Conservation (phyloP, 2,797 vertebrate species). For the Gymnoscopelus microlampas region DNA sequence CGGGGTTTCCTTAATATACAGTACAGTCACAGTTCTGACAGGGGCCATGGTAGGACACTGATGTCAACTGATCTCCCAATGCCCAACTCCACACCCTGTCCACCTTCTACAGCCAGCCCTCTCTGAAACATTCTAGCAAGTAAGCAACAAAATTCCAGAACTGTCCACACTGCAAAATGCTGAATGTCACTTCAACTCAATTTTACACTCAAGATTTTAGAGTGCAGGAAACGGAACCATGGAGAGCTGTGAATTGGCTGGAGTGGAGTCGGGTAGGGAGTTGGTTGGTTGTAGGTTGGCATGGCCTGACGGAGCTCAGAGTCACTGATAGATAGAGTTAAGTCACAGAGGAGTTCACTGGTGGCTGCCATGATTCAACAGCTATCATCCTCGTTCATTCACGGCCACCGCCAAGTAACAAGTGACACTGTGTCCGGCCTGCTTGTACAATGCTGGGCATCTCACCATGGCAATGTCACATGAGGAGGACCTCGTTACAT, state of each 20-base stretch:
- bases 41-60: background rate
- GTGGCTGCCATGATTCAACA: constrained; percentile 24
- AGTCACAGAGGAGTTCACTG: constrained; percentile 2
- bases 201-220: too few species aligned
- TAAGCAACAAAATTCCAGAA: background rate
- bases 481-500: background rate
- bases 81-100: background rate
- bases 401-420: background rate
- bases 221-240: constrained; percentile 2
- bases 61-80: constrained; percentile 8
- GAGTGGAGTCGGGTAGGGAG: background rate
- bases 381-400: background rate
- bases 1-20: constrained; percentile 10
- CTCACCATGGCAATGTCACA: constrained; percentile 22
- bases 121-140: background rate
- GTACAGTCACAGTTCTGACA: constrained; percentile 11
- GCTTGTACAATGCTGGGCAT: background rate
- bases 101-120: too few species aligned
- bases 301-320: constrained; percentile 21
- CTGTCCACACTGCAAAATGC: background rate
- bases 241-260: constrained; percentile 29
- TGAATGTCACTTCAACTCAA: too few species aligned
- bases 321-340: constrained; percentile 43
- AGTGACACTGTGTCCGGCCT: background rate
- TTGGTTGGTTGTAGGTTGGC: constrained; percentile 2